Evolutionary conservation across 2,888 invertebrate genomes (phyloP).

Genomic region (Rhodophaea formosa): DNA sequence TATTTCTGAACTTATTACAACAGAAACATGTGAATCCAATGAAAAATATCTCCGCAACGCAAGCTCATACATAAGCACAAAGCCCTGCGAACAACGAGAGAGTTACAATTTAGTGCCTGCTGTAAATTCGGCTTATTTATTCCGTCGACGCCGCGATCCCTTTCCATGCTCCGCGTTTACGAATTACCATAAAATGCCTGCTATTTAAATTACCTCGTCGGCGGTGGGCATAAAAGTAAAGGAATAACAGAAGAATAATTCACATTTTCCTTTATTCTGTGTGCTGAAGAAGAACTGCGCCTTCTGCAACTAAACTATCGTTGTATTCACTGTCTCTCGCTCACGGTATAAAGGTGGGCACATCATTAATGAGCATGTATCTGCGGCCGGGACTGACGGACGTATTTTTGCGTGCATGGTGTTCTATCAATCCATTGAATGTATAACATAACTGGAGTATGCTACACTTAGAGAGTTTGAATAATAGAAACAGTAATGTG

Average conservation of each 20-base stretch:
- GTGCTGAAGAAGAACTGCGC: background rate
- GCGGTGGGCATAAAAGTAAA: background rate
- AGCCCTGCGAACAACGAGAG: background rate
- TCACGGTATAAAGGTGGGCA: too few species aligned
- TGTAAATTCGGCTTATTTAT: conserved; percentile 13
- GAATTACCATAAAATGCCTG: conserved; percentile 13
- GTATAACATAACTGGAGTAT: too few species aligned
- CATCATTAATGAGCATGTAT: too few species aligned
- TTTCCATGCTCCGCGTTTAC: conserved; percentile 14
- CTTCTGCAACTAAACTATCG: too few species aligned
- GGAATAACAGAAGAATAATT: background rate
- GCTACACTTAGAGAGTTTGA: too few species aligned
- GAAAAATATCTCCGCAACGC: background rate
- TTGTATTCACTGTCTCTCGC: too few species aligned
- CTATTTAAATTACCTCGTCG: conserved; percentile 14
- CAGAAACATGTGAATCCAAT: background rate
- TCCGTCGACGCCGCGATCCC: conserved; percentile 14
- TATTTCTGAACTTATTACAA: too few species aligned
- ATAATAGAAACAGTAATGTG: too few species aligned
- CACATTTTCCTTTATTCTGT: background rate
- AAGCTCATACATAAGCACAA: background rate
- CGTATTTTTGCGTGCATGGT: too few species aligned
- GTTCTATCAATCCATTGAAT: too few species aligned
- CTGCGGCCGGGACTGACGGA: too few species aligned
- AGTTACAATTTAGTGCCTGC: conserved; percentile 1